Evolutionary conservation across 2,113 vertebrate genomes (phyloP).

Genomic region (Ochotona curzoniae): DNA sequence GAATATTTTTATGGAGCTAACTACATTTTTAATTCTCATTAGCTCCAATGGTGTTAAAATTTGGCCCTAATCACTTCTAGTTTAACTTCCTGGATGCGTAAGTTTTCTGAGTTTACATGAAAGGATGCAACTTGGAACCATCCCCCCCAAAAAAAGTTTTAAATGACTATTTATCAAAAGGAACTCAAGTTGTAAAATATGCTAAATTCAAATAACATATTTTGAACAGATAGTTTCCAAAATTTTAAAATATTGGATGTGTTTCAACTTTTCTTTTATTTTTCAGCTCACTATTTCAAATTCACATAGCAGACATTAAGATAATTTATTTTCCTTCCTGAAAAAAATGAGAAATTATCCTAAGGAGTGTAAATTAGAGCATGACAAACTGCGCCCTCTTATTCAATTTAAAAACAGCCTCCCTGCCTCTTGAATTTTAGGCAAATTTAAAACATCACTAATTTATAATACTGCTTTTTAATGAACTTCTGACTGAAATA

Average conservation of each 20-base stretch:
- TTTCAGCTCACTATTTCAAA: neutral
- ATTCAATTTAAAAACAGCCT: neutral
- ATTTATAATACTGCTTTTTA: neutral
- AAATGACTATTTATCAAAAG: constrained; percentile 26
- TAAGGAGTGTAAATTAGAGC: neutral
- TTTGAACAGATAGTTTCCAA: neutral
- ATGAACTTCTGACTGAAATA: neutral
- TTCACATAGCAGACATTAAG: neutral
- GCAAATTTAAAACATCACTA: neutral
- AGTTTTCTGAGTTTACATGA: neutral
- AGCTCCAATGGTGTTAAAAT: neutral
- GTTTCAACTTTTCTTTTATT: constrained; percentile 13
- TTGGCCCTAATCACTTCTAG: neutral
- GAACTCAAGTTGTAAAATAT: neutral
- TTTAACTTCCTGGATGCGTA: neutral
- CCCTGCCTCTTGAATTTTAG: neutral
- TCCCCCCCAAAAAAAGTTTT: neutral
- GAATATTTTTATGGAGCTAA: neutral
- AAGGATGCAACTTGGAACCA: neutral
- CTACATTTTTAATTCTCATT: no score
- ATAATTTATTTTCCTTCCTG: neutral
- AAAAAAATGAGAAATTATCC: neutral
- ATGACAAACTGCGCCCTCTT: neutral
- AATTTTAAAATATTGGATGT: neutral
- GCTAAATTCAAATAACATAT: neutral